These are phyloP conservation scores for Pediacus dermestoides DNA, from an alignment of 2,888 invertebrate species.

Conservation along the genomic window DNA sequence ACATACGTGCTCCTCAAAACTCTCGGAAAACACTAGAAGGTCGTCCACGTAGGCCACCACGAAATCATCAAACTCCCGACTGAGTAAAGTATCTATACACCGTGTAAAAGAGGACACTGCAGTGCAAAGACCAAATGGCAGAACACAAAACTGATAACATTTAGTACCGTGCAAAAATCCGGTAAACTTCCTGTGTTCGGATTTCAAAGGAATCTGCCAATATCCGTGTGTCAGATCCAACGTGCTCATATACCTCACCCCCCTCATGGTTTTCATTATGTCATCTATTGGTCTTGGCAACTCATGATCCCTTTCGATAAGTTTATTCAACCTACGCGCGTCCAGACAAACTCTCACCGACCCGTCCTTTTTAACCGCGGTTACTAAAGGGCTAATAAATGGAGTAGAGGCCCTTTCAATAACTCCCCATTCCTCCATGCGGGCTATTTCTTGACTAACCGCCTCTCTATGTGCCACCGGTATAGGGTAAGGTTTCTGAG, in stretches of 20 bases:
- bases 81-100: conserved; percentile 25
- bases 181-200: background rate
- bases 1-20: background rate
- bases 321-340: background rate
- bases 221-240: background rate
- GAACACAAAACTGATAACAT: conserved; percentile 25
- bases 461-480: background rate
- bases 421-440: background rate
- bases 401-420: background rate
- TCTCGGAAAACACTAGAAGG: background rate
- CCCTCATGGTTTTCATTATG: background rate
- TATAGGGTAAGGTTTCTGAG: background rate
- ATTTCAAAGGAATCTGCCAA: background rate
- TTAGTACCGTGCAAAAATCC: background rate
- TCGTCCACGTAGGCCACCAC: background rate
- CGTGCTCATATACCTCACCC: background rate
- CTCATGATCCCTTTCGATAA: background rate
- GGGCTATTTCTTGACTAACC: background rate
- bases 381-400: background rate
- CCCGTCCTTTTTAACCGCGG: background rate
- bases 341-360: background rate
- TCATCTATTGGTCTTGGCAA: background rate
- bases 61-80: conserved; percentile 9
- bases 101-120: conserved; percentile 30
- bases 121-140: conserved; percentile 30